Base-by-base conservation (phyloP, 2,888 invertebrate genomes). In the Scaeva pyrastri region DNA sequence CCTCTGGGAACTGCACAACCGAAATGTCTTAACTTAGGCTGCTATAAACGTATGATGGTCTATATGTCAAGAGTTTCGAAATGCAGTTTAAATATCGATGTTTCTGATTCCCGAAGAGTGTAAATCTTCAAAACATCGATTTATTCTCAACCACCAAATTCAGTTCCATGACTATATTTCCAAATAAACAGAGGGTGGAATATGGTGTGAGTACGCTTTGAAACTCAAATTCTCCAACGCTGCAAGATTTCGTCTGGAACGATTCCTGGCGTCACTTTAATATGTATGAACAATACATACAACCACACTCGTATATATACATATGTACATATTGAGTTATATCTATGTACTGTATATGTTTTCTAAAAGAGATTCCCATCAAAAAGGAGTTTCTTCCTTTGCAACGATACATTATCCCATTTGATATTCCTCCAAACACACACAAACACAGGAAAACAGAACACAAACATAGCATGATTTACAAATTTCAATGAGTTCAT, bases 401-500 rank as follows among this genome's bases (percentile, higher is more conserved):
- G 19, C 14, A 56, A 26, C 19, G 23, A 56, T 66, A 64, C 43
- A 70, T 26, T 41, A 50, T 39, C 56, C 36, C 14, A 23, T 41
- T 60, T 64, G 16, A 11, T 68, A 48, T 73, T 39, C 41, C n/a
- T 11, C 60, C 21, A 19, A 56, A 14, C 19, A 56, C 5, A 26
- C 14, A 12, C 48, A 16, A 23, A 50, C 71, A 72, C 31, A 48
- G 3, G 21, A 64, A 31, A 36, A 12, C 7, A 60, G 14, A 60
- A 60, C 41, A 41, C 60, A 60, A 60, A 60, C 60, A 60, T 31
- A 31, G 36, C 45, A 50, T 23, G 8, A 31, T 21, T 64, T 36
- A 81, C 56, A 66, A 76, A 71, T 66, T 66, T 64, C 19, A 56
- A 81, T 16, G 64, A 81, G 81, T 81, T 81, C 71, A 81, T 71